Conservation (phyloP, 2,797 vertebrate genomes). For the Rhinophrynus dorsalis region DNA sequence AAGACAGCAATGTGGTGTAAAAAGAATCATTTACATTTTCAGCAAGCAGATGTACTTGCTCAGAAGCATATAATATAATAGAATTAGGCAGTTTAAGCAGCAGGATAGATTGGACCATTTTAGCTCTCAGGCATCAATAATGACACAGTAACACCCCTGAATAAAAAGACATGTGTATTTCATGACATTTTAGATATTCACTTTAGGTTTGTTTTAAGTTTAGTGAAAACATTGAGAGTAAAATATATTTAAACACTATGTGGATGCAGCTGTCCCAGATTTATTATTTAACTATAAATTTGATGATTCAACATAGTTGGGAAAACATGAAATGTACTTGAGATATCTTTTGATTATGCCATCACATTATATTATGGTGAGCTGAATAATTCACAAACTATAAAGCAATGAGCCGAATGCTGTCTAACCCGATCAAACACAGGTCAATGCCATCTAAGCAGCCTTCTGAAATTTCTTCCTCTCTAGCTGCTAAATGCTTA, state of each 20-base stretch:
- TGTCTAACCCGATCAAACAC: conserved; percentile 84
- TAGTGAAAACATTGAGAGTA: conserved; percentile 2
- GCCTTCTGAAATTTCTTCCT: conserved; percentile 81
- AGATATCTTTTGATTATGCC: conserved; percentile 60
- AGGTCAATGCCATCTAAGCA: conserved; percentile 81
- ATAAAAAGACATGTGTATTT: conserved; percentile 64
- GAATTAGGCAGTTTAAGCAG: conserved; percentile 78
- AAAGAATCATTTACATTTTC: conserved; percentile 69
- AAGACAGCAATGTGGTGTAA: conserved; percentile 58
- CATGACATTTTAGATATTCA: conserved; percentile 61
- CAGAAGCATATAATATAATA: conserved; percentile 74
- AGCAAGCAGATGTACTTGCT: conserved; percentile 71
- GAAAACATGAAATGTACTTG: conserved; percentile 61
- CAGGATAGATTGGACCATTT: conserved; percentile 71
- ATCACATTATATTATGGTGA: conserved; percentile 66
- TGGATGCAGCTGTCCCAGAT: not conserved
- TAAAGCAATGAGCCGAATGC: conserved; percentile 67
- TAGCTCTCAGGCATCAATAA: conserved; percentile 68
- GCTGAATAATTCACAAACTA: conserved; percentile 75
- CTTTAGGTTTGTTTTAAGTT: conserved; percentile 35
- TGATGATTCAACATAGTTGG: conserved; percentile 53
- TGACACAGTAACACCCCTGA: conserved; percentile 65
- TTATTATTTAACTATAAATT: conserved; percentile 13
- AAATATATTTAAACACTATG: conserved; percentile 17
- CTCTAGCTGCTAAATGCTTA: conserved; percentile 74